Evolutionary conservation across 2,888 invertebrate species (phyloP).

Genomic region (Catocala fraxini): DNA sequence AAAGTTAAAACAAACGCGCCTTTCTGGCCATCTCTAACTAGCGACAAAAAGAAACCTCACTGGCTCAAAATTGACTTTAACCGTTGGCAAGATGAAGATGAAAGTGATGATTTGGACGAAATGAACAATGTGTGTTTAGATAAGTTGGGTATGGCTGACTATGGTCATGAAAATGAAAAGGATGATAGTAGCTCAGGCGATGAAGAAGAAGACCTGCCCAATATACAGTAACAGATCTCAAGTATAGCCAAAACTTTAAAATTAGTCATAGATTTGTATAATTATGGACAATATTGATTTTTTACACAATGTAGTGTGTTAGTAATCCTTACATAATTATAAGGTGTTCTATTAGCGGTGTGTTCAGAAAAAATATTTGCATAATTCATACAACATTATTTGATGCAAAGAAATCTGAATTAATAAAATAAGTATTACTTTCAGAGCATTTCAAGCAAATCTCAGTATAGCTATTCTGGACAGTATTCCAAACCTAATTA

Average conservation of each 20-base stretch:
- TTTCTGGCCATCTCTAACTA: constrained; percentile 95
- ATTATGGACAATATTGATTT: constrained; percentile 63
- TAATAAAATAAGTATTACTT: no score
- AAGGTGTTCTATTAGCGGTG: no score
- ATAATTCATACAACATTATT: no score
- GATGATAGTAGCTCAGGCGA: constrained; percentile 91
- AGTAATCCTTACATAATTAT: constrained; percentile 12
- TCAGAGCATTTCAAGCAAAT: no score
- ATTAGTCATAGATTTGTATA: constrained; percentile 52
- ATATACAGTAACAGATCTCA: constrained; percentile 85
- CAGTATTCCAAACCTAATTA: neutral
- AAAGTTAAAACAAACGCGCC: constrained; percentile 90
- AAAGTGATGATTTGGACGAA: constrained; percentile 91
- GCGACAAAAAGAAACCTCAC: constrained; percentile 95
- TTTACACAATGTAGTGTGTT: constrained; percentile 57
- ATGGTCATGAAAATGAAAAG: constrained; percentile 76
- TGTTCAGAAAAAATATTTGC: no score
- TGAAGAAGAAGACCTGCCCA: constrained; percentile 91
- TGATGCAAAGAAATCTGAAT: no score
- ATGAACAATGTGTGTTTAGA: constrained; percentile 64
- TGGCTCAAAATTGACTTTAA: constrained; percentile 99
- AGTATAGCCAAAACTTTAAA: constrained; percentile 55
- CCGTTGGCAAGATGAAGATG: constrained; percentile 99
- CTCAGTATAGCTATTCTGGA: no score
- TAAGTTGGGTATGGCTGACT: constrained; percentile 62